These are phyloP conservation scores for Notothenia rossii DNA, from an alignment of 2,113 vertebrate species.

Conservation along the genomic window DNA sequence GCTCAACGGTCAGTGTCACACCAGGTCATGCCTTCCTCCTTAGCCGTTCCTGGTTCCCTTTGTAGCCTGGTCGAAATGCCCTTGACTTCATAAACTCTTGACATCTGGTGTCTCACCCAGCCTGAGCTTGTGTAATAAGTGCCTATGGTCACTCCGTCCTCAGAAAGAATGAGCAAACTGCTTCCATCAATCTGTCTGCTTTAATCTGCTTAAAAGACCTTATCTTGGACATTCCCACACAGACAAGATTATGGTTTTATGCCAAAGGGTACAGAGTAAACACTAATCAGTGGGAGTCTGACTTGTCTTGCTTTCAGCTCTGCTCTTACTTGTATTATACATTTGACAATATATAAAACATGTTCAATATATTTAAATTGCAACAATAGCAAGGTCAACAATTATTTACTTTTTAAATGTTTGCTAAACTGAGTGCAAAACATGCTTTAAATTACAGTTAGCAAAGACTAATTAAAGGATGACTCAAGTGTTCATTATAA, in stretches of 20 bases:
- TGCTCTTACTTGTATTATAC: neutral
- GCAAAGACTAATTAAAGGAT: neutral
- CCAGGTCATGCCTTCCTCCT: slow-evolving; percentile 12
- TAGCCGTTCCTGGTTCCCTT: slow-evolving; percentile 15
- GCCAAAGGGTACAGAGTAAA: slow-evolving; percentile 38
- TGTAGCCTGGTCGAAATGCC: slow-evolving; percentile 31
- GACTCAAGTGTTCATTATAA: neutral
- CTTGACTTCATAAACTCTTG: slow-evolving; percentile 43
- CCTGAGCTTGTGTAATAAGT: slow-evolving; percentile 33
- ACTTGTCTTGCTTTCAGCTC: neutral
- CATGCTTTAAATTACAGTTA: neutral
- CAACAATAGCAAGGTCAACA: neutral
- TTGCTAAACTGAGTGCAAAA: neutral
- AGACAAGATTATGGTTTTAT: slow-evolving; percentile 53
- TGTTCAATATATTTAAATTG: neutral
- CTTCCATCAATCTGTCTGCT: slow-evolving; percentile 55
- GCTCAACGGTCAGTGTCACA: no score
- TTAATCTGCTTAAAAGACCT: slow-evolving; percentile 58
- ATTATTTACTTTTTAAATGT: neutral
- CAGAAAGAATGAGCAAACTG: slow-evolving; percentile 60
- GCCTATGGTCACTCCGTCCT: slow-evolving; percentile 45
- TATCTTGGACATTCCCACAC: slow-evolving; percentile 43
- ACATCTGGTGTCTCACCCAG: slow-evolving; percentile 26
- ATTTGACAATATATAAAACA: neutral
- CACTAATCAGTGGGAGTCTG: neutral